phyloP scores from a whole-genome alignment of 2,113 vertebrate species.

The Nycticryphes semicollaris region DNA sequence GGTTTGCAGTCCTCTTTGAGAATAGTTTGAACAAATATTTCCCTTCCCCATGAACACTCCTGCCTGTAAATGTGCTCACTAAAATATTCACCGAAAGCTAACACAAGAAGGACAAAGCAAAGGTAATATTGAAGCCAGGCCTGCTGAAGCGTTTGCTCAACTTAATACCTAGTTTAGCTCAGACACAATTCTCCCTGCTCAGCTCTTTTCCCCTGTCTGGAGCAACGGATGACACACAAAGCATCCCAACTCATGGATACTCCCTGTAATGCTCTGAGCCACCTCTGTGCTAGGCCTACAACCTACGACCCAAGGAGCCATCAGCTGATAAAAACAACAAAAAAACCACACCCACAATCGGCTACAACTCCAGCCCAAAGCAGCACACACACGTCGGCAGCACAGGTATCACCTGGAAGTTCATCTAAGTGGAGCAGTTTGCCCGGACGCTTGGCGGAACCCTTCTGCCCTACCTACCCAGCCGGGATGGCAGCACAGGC shows the following conservation, averaged over 20 bases:
- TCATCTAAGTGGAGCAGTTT: not conserved
- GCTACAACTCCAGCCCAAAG: not conserved
- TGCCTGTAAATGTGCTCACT: not conserved
- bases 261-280: not conserved
- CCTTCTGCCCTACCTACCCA: not conserved
- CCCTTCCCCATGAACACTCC: not conserved
- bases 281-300: not conserved
- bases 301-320: not conserved
- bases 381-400: accelerated
- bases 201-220: not conserved
- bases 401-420: accelerated
- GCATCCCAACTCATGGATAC: not conserved
- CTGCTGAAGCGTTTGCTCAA: not conserved
- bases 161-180: not conserved
- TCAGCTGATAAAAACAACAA: not conserved
- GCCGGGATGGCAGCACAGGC: not conserved
- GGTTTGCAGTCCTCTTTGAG: not conserved
- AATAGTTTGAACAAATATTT: conserved; percentile 34
- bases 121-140: not conserved
- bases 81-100: not conserved
- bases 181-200: not conserved
- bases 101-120: not conserved
- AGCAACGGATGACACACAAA: accelerated
- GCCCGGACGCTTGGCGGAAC: accelerated
- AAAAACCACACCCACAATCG: not conserved